A percentile compares a stretch with the other conserved stretches of the same genome.
phyloP scores from a whole-genome alignment of 2,888 invertebrate genomes.

The Orthosia cruda region DNA sequence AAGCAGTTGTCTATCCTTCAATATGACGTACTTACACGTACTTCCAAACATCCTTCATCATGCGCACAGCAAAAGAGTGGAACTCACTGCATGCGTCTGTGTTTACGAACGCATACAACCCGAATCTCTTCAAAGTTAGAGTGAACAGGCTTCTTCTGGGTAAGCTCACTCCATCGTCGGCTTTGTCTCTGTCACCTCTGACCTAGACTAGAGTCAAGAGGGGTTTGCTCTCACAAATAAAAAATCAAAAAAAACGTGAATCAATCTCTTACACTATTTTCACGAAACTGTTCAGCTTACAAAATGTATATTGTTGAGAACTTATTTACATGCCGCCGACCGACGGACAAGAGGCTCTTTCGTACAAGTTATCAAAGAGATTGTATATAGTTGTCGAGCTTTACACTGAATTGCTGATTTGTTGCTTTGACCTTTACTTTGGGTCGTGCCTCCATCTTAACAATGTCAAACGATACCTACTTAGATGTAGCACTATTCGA shows the following conservation, averaged over 20 bases:
- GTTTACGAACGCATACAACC: too few relatives aligned
- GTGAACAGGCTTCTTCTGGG: too few relatives aligned
- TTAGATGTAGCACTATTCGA: slow-evolving; percentile 22
- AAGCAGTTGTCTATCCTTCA: not conserved
- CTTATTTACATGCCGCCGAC: slow-evolving; percentile 61
- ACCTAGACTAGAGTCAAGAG: too few relatives aligned
- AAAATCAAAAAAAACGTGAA: too few relatives aligned
- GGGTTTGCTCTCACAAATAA: too few relatives aligned
- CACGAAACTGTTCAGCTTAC: slow-evolving; percentile 40
- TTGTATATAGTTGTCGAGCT: slow-evolving; percentile 53
- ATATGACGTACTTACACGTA: too few relatives aligned
- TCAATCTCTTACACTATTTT: slow-evolving; percentile 17
- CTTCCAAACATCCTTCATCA: too few relatives aligned
- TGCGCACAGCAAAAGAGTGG: too few relatives aligned
- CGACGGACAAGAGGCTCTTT: slow-evolving; percentile 49
- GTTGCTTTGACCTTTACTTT: slow-evolving; percentile 64
- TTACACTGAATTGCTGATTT: slow-evolving; percentile 64
- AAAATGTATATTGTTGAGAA: slow-evolving; percentile 49
- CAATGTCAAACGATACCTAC: slow-evolving; percentile 44
- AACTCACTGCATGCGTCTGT: too few relatives aligned
- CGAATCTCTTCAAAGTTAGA: too few relatives aligned
- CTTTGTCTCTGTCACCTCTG: too few relatives aligned
- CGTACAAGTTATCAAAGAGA: slow-evolving; percentile 63
- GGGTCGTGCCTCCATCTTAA: slow-evolving; percentile 42
- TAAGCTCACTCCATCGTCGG: too few relatives aligned